phyloP scores from a whole-genome alignment of 2,797 vertebrate species.

The Neosilurus mollespiculum region DNA sequence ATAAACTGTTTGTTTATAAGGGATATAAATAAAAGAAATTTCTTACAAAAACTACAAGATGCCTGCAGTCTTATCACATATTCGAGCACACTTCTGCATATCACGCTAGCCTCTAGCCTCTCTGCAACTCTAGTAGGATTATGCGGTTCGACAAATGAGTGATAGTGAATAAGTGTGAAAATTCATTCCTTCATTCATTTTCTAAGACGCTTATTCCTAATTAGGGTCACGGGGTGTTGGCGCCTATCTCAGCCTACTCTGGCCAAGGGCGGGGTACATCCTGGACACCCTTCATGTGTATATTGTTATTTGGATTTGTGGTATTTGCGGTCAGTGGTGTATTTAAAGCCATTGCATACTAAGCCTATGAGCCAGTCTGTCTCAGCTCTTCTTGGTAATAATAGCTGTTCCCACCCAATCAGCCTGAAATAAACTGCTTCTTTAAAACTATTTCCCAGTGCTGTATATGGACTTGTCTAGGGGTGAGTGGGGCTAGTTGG shows the following conservation, averaged over 20 bases:
- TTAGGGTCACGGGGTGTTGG: too few relatives aligned
- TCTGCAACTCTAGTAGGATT: too few relatives aligned
- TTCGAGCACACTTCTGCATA: neutral
- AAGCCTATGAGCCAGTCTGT: neutral
- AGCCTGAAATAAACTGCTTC: neutral
- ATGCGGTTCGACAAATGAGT: too few relatives aligned
- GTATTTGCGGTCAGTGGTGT: neutral
- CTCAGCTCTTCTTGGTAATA: neutral
- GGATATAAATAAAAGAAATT: neutral
- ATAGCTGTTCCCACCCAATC: neutral
- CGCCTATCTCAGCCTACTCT: too few relatives aligned
- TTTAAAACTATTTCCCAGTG: neutral
- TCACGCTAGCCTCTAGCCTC: too few relatives aligned
- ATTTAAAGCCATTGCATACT: neutral
- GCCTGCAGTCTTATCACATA: neutral
- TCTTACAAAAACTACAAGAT: neutral
- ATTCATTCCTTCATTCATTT: too few relatives aligned
- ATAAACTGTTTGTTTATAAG: neutral
- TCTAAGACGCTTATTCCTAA: too few relatives aligned
- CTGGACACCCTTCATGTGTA: too few relatives aligned
- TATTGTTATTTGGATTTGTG: neutral
- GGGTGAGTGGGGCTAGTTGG: too few relatives aligned
- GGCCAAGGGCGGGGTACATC: too few relatives aligned
- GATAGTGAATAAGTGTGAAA: too few relatives aligned
- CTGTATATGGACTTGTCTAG: too few relatives aligned